A percentile compares a stretch with the other conserved stretches of the same genome.
Evolutionary conservation across 2,888 invertebrate species (phyloP).

Genomic region (Elysia crispata): DNA sequence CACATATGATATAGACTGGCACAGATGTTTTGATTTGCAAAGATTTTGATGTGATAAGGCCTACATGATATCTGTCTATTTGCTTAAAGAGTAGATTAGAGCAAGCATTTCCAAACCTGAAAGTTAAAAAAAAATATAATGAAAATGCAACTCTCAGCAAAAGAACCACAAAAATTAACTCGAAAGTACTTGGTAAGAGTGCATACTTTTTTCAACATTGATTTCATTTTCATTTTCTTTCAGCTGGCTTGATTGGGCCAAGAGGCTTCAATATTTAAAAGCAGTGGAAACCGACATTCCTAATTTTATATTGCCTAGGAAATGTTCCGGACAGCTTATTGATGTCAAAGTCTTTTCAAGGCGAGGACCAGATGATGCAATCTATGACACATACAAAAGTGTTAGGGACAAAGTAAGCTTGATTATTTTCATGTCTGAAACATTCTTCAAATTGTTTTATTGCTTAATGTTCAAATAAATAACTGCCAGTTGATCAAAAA

Average conservation of each 20-base stretch:
- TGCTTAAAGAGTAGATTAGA: too few relatives aligned
- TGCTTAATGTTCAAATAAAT: neutral
- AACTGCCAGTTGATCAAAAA: neutral
- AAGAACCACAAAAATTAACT: neutral
- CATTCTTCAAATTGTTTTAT: neutral
- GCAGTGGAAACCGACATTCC: conserved; percentile 66
- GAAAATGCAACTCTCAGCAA: too few relatives aligned
- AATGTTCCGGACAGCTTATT: conserved; percentile 60
- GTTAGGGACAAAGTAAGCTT: conserved; percentile 40
- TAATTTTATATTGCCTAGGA: conserved; percentile 66
- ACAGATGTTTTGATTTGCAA: too few relatives aligned
- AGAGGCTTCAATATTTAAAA: conserved; percentile 62
- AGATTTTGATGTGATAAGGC: too few relatives aligned
- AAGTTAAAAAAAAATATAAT: too few relatives aligned
- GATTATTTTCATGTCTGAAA: neutral
- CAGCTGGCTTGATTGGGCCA: conserved; percentile 74
- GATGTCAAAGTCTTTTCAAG: conserved; percentile 72
- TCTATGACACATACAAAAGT: conserved; percentile 72
- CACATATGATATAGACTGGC: too few relatives aligned
- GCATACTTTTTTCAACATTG: neutral
- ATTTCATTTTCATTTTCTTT: neutral
- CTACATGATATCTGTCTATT: too few relatives aligned
- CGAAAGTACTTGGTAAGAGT: neutral
- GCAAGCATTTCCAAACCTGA: too few relatives aligned
- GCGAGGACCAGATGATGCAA: conserved; percentile 76